Evolutionary conservation across 92 coral and sea anemone genomes (phyloP).

Genomic region (Zoanthus gigantus): DNA sequence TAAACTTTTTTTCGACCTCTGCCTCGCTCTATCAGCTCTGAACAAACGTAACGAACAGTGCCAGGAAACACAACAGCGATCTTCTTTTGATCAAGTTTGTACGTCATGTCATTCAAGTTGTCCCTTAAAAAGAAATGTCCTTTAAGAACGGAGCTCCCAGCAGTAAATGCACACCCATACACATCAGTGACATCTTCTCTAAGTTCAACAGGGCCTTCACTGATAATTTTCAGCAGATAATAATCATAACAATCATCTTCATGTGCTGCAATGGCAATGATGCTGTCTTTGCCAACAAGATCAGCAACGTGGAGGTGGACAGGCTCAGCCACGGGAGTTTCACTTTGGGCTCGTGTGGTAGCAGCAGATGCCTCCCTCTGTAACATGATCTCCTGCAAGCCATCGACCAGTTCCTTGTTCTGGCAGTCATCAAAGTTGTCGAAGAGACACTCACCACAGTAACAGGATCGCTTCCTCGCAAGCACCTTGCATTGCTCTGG

Average conservation of each 20-base stretch:
- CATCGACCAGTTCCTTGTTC: conserved; percentile 50
- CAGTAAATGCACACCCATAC: conserved; percentile 29
- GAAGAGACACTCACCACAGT: conserved; percentile 49
- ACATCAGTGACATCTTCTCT: conserved; percentile 18
- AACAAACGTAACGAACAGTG: conserved; percentile 49
- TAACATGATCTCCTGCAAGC: neutral
- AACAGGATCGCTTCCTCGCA: conserved; percentile 43
- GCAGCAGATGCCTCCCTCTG: conserved; percentile 48
- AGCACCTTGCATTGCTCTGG: conserved; percentile 48
- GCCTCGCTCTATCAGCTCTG: conserved; percentile 53
- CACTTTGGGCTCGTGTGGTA: conserved; percentile 30
- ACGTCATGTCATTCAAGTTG: conserved; percentile 47
- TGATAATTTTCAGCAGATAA: conserved; percentile 24
- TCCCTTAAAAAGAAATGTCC: conserved; percentile 40
- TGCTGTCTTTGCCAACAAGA: conserved; percentile 52
- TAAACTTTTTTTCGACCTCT: conserved; percentile 39
- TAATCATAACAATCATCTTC: conserved; percentile 55
- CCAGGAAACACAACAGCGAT: conserved; percentile 33
- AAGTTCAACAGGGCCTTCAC: conserved; percentile 47
- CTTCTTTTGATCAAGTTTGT: conserved; percentile 45
- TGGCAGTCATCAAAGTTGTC: conserved; percentile 13
- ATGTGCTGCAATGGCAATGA: conserved; percentile 58
- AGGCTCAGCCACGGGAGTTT: conserved; percentile 35
- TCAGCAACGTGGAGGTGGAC: conserved; percentile 56
- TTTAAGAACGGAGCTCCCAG: conserved; percentile 35